These are phyloP conservation scores for Cliona cf. orientalis DNA, from an alignment of 37 sponge, comb jelly and placozoan genomes.

Conservation along the genomic window DNA sequence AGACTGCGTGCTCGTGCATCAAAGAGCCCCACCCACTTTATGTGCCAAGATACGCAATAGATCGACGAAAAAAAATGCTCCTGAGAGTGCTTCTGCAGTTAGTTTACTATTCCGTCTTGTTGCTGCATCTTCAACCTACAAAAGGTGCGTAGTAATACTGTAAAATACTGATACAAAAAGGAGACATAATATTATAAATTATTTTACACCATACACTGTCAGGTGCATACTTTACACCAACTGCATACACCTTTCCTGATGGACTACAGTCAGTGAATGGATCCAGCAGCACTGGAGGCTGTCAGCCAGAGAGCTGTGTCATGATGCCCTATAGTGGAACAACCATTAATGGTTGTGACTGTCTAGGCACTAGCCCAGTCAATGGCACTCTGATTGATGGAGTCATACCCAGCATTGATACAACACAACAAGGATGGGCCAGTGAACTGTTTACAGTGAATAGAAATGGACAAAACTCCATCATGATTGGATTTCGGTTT, in stretches of 20 bases:
- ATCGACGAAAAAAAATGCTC: no score
- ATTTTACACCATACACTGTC: no score
- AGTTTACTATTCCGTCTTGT: no score
- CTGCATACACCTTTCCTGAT: constrained; percentile 10
- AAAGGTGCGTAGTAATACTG: no score
- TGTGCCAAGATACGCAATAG: no score
- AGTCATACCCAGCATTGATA: constrained; percentile 5
- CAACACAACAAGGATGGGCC: constrained; percentile 9
- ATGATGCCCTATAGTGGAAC: background rate
- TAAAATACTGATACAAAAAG: no score
- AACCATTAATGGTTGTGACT: background rate
- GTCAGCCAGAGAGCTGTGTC: constrained; percentile 1
- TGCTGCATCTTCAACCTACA: no score
- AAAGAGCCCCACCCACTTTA: no score
- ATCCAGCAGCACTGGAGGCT: background rate
- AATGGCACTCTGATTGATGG: constrained; percentile 20
- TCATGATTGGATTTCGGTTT: no score
- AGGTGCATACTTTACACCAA: background rate
- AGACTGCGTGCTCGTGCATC: no score
- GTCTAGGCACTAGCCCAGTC: background rate
- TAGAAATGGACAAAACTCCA: background rate
- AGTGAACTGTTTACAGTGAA: constrained; percentile 20
- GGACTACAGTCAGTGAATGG: constrained; percentile 30
- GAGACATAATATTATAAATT: no score
- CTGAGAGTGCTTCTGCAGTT: no score